Conservation (phyloP, 2,888 invertebrate genomes). For the Scaptomyza tumidula region DNA sequence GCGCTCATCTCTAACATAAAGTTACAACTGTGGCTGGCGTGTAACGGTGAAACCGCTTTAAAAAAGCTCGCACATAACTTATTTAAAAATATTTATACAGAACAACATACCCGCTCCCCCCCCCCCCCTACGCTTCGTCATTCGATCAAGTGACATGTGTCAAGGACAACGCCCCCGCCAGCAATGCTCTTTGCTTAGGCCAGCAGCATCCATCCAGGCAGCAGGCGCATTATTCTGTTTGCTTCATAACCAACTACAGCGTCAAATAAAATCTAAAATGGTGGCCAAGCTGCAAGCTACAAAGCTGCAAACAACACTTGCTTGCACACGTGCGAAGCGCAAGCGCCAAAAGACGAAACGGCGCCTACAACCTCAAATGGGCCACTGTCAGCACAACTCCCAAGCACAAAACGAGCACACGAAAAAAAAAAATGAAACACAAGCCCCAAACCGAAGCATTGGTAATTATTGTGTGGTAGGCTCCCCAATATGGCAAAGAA, state of each 20-base stretch:
- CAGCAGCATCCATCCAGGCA: constrained; percentile 53
- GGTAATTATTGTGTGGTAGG: constrained; percentile 56
- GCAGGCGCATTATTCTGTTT: constrained; percentile 74
- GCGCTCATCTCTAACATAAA: constrained; percentile 20
- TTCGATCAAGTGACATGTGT: constrained; percentile 49
- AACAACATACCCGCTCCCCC: neutral
- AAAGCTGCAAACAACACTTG: constrained; percentile 70
- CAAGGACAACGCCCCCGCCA: constrained; percentile 49
- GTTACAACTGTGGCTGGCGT: constrained; percentile 38
- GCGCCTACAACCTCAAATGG: constrained; percentile 51
- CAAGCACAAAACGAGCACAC: constrained; percentile 15
- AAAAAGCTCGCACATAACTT: constrained; percentile 38
- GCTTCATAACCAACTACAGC: constrained; percentile 79
- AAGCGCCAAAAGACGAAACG: constrained; percentile 60
- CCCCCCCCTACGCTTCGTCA: neutral
- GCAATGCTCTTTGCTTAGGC: neutral
- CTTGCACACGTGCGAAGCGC: constrained; percentile 42
- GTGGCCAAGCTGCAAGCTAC: constrained; percentile 70
- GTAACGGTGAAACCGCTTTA: constrained; percentile 12
- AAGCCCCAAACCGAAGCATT: constrained; percentile 20
- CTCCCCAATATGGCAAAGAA: constrained; percentile 45
- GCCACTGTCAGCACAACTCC: constrained; percentile 19
- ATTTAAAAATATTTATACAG: neutral
- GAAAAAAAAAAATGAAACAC: constrained; percentile 9
- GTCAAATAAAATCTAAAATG: constrained; percentile 69